phyloP scores from a whole-genome alignment of 1,140 invertebrate species.

The Harlomillsia oculata region DNA sequence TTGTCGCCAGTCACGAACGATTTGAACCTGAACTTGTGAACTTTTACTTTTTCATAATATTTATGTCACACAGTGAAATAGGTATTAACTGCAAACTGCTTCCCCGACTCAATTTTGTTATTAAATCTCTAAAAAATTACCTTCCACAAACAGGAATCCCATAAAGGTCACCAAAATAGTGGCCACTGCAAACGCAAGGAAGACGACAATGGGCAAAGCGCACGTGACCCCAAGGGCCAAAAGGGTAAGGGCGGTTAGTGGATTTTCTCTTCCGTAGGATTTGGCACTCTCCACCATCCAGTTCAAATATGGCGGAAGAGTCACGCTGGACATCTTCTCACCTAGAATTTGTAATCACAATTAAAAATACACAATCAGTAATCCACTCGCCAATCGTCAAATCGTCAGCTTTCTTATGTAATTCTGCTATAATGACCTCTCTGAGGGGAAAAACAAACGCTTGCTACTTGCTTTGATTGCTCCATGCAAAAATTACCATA shows the following conservation, averaged over 20 bases:
- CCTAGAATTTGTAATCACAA: constrained; percentile 1
- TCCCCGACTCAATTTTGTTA: too few relatives aligned
- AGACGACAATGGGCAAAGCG: constrained; percentile 24
- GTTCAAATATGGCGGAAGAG: constrained; percentile 10
- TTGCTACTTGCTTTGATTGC: too few relatives aligned
- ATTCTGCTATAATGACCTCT: too few relatives aligned
- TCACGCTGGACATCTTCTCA: not conserved
- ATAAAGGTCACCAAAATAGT: constrained; percentile 33
- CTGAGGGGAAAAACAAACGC: too few relatives aligned
- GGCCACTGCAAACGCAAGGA: constrained; percentile 29
- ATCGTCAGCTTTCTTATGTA: too few relatives aligned
- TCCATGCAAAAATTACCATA: too few relatives aligned
- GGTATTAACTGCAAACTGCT: too few relatives aligned
- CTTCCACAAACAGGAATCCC: constrained; percentile 35
- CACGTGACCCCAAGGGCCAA: constrained; percentile 17
- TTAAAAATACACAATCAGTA: not conserved
- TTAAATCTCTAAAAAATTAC: constrained; percentile 9
- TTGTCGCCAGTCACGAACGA: too few relatives aligned
- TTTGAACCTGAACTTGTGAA: too few relatives aligned
- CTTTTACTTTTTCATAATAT: too few relatives aligned
- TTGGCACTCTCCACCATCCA: constrained; percentile 12
- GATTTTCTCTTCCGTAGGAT: constrained; percentile 25
- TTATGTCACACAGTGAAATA: too few relatives aligned
- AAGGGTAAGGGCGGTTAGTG: constrained; percentile 21
- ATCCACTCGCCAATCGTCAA: too few relatives aligned